Base-by-base conservation (phyloP, 2,113 vertebrate genomes). In the Beaufortia kweichowensis region DNA sequence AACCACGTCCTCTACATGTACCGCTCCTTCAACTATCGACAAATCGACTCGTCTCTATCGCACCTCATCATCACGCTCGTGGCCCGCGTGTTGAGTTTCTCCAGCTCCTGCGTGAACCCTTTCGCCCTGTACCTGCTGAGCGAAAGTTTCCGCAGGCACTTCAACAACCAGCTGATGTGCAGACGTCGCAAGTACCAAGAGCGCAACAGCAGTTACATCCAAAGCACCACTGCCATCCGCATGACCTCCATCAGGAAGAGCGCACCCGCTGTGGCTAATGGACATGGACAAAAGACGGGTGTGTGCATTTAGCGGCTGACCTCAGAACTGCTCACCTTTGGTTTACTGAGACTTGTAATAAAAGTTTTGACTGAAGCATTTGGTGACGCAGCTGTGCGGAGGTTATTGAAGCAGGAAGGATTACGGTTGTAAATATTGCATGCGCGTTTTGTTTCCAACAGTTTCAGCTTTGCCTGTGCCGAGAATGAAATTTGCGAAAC, bases 111-210 rank as follows among this genome's bases (percentile, higher is more conserved):
- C 14, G 91, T 98, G 63, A 99, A 99, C 86, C 97, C 97, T 0
- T 96, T 99, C 23, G 95, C 96, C 43, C 94, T 99, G 56, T 99
- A 98, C 83, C 87, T 97, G 85, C 92, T 99, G 79, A 98, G 96
- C 89, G 94, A 94, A 83, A 95, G 89, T 81, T 98, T 99, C 86
- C 91, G 94, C 90, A 96, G 95, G 85, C 94, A 96, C 84, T 98
- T 98, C 89, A 95, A 96, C 86, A 92, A 90, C 75, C 94, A 98
- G 77, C 91, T 98, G 60, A 91, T 92, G 66, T 97, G 95, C 66
- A 95, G 94, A 84, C 91, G 90, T 4, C 71, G 90, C 77, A 94
- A 96, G 78, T 87, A 68, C 4, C 88, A 72, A 0, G 90, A 93
- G 50, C 93, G 92, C 71, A 88, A 93, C 62, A 86, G 91, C 84